Evolutionary conservation across 2,797 vertebrate genomes (phyloP).

Genomic region (Okamejei kenojei): DNA sequence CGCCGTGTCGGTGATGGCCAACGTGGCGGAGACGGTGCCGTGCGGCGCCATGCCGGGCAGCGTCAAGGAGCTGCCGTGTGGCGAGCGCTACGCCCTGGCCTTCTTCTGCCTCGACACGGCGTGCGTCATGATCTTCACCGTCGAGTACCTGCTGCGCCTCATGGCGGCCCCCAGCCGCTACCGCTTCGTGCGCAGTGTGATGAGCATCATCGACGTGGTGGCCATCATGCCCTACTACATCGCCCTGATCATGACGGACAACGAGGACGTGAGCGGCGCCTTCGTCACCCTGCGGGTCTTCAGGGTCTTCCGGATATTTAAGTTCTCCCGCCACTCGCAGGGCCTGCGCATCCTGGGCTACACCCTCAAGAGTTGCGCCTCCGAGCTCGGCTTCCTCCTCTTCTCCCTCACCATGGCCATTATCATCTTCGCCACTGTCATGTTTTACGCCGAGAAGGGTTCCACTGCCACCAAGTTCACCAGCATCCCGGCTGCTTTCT

Average conservation of each 20-base stretch:
- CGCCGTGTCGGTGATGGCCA: conserved; percentile 87
- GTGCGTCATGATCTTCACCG: conserved; percentile 95
- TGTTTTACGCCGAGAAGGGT: conserved; percentile 95
- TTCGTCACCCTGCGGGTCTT: conserved; percentile 94
- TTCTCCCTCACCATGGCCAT: conserved; percentile 97
- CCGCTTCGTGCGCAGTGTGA: conserved; percentile 84
- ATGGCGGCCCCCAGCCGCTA: conserved; percentile 83
- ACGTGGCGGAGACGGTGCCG: conserved; percentile 89
- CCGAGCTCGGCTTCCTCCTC: conserved; percentile 87
- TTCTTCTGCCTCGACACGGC: conserved; percentile 98
- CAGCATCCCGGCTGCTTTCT: conserved; percentile 94
- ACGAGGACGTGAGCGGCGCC: conserved; percentile 93
- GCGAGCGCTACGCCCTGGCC: conserved; percentile 82
- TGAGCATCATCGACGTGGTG: conserved; percentile 94
- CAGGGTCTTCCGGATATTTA: conserved; percentile 95
- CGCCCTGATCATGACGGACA: conserved; percentile 89
- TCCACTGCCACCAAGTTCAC: conserved; percentile 88
- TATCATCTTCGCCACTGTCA: conserved; percentile 93
- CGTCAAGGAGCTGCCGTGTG: conserved; percentile 71
- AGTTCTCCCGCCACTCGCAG: conserved; percentile 93
- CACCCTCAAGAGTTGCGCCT: conserved; percentile 90
- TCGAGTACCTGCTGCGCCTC: conserved; percentile 85
- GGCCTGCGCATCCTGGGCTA: conserved; percentile 91
- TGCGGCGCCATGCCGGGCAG: conserved; percentile 64
- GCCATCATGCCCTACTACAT: conserved; percentile 98